Evolutionary conservation across 1,140 invertebrate genomes (phyloP).

Genomic region (Ooceraea biroi): DNA sequence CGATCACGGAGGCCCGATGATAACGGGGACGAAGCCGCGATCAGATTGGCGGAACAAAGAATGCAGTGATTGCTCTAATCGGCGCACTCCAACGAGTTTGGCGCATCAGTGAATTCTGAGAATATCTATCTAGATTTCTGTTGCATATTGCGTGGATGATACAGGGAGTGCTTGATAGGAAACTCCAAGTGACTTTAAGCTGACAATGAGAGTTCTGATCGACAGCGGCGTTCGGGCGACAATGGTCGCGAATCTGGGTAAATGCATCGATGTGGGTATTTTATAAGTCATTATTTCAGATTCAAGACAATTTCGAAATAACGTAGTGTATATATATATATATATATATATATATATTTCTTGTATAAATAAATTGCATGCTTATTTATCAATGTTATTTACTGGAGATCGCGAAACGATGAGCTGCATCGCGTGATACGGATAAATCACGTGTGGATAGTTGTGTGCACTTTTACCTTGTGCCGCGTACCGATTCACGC

Average conservation of each 20-base stretch:
- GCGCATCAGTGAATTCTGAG: not conserved
- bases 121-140: not conserved
- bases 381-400: too few relatives aligned
- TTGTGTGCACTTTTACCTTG: not conserved
- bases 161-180: not conserved
- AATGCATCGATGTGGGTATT: too few relatives aligned
- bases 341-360: too few relatives aligned
- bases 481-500: not conserved
- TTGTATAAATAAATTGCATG: too few relatives aligned
- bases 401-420: too few relatives aligned
- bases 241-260: too few relatives aligned
- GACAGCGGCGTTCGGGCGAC: too few relatives aligned
- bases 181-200: constrained; percentile 13
- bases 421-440: not conserved
- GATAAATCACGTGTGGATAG: not conserved
- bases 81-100: not conserved
- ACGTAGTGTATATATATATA: too few relatives aligned
- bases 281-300: too few relatives aligned
- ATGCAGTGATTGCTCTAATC: constrained; percentile 36
- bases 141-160: too few relatives aligned
- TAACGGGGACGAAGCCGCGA: constrained; percentile 6
- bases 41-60: constrained; percentile 47
- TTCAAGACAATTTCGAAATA: too few relatives aligned
- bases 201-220: too few relatives aligned
- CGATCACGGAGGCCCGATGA: constrained; percentile 13